These are phyloP conservation scores for Eumeta japonica DNA, from an alignment of 1,140 invertebrate genomes.

Conservation along the genomic window DNA sequence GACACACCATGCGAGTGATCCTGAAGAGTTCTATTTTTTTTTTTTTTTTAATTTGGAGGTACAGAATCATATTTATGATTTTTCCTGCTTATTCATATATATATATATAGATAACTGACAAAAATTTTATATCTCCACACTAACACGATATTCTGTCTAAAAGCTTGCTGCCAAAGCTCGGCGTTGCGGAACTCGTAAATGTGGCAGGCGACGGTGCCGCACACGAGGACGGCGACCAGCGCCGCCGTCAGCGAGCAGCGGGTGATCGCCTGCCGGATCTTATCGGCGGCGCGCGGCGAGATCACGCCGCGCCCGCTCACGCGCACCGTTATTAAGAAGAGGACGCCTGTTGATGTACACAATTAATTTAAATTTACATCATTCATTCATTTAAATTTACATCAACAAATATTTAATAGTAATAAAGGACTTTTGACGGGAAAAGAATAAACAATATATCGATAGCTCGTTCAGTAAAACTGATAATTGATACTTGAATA, in stretches of 20 bases:
- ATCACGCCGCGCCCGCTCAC: constrained; percentile 80
- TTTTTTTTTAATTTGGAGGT: no score
- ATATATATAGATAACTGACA: no score
- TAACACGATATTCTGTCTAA: constrained; percentile 80
- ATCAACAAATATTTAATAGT: background rate
- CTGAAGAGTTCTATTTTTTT: no score
- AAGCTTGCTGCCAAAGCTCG: constrained; percentile 70
- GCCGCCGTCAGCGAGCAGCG: constrained; percentile 75
- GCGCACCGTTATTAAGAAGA: constrained; percentile 74
- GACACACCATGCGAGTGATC: no score
- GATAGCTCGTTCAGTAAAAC: no score
- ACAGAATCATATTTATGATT: no score
- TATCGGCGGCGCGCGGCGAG: constrained; percentile 74
- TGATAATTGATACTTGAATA: background rate
- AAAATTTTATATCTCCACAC: no score
- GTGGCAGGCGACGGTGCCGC: constrained; percentile 80
- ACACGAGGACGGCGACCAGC: constrained; percentile 70
- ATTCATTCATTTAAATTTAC: background rate
- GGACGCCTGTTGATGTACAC: constrained; percentile 65
- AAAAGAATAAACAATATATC: constrained; percentile 2
- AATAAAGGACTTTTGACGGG: no score
- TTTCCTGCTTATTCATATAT: no score
- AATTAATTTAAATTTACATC: constrained; percentile 6
- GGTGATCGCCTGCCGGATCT: constrained; percentile 81
- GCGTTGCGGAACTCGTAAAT: constrained; percentile 76